Evolutionary conservation across 2,888 invertebrate genomes (phyloP), one percentile per base, ranked within the genome.

Genomic region (Lydus trimaculatus): DNA sequence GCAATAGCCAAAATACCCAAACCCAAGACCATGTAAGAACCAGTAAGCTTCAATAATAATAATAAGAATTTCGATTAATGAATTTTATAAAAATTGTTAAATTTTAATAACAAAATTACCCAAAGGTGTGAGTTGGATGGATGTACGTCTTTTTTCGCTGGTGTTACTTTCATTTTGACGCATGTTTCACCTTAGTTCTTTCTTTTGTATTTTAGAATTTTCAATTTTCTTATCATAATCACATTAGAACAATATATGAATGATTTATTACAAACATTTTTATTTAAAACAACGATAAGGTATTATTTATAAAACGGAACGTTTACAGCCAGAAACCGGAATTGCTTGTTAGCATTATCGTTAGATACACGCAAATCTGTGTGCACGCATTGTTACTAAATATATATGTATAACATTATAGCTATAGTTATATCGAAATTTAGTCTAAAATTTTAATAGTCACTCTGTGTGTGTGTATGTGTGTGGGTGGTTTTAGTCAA

Each of bases 1-100:
- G 86, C 83, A 23, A 86, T 80, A 15, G 85, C 87, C 39, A 87
- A 78, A 58, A 85, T 79, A 56, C 85, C 86, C 66, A 87, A 78
- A 20, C 84, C 86, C 65, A 86, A 80, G 63, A 86, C 78, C 66
- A 86, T 77, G 66, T 82, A 82, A 69, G 84, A 79, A 48, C 84
- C 77, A 64, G 84, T 80, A 23, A 85, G 80, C 87, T 87, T 25
- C 7, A 43, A 43, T n/a, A 43, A 17, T n/a, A 15, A 39, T 5
- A 39, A 39, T 39, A n/a, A n/a, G n/a, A n/a, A n/a, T n/a, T n/a
- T n/a, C n/a, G n/a, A n/a, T 39, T 36, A 15, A 11, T 36, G 11
- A 36, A 15, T 1, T 39, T 39, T 56, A 61, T 58, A 60, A 31
- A 31, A 62, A 43, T 61, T 36, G 20, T 58, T 64, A 56, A 70